Conservation (phyloP, 2,797 vertebrate species). For the Fistularia tabacaria region DNA sequence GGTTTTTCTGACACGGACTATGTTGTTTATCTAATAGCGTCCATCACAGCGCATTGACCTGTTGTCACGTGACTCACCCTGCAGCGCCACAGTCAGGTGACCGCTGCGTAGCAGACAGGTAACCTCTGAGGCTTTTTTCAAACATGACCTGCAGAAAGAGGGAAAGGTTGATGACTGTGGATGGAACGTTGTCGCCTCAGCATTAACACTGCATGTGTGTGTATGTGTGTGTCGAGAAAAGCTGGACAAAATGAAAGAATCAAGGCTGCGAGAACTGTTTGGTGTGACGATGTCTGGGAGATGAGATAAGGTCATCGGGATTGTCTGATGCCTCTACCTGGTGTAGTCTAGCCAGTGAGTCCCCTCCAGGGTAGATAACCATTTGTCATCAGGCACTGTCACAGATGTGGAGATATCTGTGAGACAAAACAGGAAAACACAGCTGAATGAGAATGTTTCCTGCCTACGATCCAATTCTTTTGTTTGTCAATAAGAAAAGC, state of each 20-base stretch:
- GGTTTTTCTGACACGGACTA: too few relatives aligned
- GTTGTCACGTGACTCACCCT: conserved; percentile 80
- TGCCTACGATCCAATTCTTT: background rate
- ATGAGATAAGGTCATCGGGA: background rate
- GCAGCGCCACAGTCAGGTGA: conserved; percentile 85
- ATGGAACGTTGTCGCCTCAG: too few relatives aligned
- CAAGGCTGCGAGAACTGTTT: too few relatives aligned
- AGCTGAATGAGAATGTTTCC: background rate
- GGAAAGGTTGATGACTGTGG: background rate
- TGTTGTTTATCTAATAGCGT: too few relatives aligned
- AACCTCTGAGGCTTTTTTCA: conserved; percentile 87
- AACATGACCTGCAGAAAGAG: conserved; percentile 75
- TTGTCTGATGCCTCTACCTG: conserved; percentile 69
- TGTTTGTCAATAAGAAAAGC: too few relatives aligned
- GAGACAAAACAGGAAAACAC: conserved; percentile 10
- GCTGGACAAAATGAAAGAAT: too few relatives aligned
- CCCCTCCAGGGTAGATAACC: conserved; percentile 89
- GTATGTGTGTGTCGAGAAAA: too few relatives aligned
- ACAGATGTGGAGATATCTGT: conserved; percentile 78
- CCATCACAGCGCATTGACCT: conserved; percentile 27
- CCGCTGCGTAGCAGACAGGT: conserved; percentile 79
- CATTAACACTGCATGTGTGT: too few relatives aligned
- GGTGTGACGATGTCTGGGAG: too few relatives aligned
- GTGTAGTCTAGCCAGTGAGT: conserved; percentile 88
- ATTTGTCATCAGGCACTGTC: conserved; percentile 84